Evolutionary conservation across 2,888 invertebrate genomes (phyloP).

Genomic region (Melikaiella ostensackeni): DNA sequence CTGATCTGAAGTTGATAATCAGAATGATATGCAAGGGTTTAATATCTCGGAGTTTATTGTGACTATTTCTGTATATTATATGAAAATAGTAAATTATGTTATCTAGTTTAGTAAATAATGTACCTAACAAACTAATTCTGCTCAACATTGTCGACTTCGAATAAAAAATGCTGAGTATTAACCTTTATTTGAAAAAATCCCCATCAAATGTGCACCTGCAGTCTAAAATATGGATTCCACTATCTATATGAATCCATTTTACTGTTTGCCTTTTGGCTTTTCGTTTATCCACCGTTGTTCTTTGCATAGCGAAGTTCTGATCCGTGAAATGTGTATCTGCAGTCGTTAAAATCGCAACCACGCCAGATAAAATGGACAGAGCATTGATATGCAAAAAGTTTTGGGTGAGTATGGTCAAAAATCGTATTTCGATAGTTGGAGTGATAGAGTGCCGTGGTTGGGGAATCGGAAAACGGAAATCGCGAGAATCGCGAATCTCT

Average conservation of each 20-base stretch:
- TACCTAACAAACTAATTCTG: neutral
- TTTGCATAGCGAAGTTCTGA: neutral
- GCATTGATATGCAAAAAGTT: slow-evolving; percentile 27
- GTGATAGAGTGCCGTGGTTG: slow-evolving; percentile 16
- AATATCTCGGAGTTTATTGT: too few species aligned
- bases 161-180: neutral
- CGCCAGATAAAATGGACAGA: slow-evolving; percentile 14
- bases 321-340: slow-evolving; percentile 6
- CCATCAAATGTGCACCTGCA: neutral
- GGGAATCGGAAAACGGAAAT: neutral
- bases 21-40: too few species aligned
- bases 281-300: neutral
- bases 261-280: neutral
- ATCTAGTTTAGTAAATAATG: too few species aligned
- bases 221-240: neutral
- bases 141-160: neutral
- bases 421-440: slow-evolving; percentile 25
- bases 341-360: neutral
- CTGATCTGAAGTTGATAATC: too few species aligned
- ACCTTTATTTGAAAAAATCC: neutral
- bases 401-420: neutral
- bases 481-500: slow-evolving; percentile 28
- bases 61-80: too few species aligned
- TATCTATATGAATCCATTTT: neutral
- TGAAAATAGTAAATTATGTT: too few species aligned